Base-by-base conservation (phyloP, 2,888 invertebrate species). In the Ophion ellenae region DNA sequence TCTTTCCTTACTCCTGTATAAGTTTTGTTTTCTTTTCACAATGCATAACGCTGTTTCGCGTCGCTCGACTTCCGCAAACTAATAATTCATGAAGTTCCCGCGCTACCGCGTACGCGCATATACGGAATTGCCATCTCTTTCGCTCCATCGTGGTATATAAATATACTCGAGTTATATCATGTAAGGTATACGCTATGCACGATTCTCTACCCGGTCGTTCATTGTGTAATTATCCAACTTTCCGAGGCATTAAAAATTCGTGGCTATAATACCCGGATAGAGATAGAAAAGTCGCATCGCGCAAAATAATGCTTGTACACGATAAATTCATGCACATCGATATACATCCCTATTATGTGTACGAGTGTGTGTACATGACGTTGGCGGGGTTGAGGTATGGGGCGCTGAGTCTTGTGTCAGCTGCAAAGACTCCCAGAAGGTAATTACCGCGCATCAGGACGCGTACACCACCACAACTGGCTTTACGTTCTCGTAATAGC, bases 371-470 rank as follows among this genome's bases (percentile, higher is more conserved):
- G 63, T 36, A 57, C 24, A n/a, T 20, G 24, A 20, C 28, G 64
- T 67, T 69, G 20, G 40, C 53, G 75, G 59, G 20, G 57, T 69
- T 73, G 84, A 75, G 64, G 75, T 66, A 80, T 57, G 47, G 66
- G 71, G 79, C 17, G 76, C 2, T 20, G 70, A 71, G 63, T 75
- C 61, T 40, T 75, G 61, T 84, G 86, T 81, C 86, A 86, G 86
- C 86, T 86, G 86, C 81, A 66, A 79, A 86, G 83, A 76, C 83
- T 86, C 86, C 86, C 86, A 86, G 81, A 84, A 86, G 86, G 86
- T 86, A 86, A 86, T 86, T 86, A 86, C 86, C 83, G 81, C 83
- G 71, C 75, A 81, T 83, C 77, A 84, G 86, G 75, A 81, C 77
- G 86, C 83, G 74, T 81, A 79, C 32, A 73, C 75, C 24, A 80